phyloP scores from a whole-genome alignment of 2,888 invertebrate species.

The Limnephilus lunatus region DNA sequence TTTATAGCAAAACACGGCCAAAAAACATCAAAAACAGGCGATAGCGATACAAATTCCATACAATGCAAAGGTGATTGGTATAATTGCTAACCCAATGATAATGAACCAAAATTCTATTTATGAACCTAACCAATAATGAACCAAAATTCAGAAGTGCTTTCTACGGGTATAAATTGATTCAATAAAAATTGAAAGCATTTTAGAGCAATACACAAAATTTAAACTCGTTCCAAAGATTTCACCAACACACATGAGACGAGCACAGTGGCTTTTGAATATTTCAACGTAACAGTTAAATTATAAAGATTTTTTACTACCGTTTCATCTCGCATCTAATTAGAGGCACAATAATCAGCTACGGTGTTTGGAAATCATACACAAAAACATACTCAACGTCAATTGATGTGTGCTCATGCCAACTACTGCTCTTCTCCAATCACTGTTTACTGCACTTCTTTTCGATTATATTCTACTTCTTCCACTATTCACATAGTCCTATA shows the following conservation, averaged over 20 bases:
- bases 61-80: not conserved
- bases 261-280: not conserved
- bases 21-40: not conserved
- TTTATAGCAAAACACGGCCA: not conserved
- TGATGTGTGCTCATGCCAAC: constrained; percentile 38
- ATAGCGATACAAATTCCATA: not conserved
- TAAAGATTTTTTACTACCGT: constrained; percentile 24
- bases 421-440: constrained; percentile 28
- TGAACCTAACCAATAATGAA: not conserved
- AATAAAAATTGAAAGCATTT: not conserved
- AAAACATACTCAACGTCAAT: constrained; percentile 42
- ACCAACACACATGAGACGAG: not conserved
- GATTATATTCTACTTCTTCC: not conserved
- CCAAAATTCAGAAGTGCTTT: not conserved
- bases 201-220: not conserved
- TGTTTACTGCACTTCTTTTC: constrained; percentile 10
- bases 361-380: constrained; percentile 41
- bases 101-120: not conserved
- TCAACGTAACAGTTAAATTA: not conserved
- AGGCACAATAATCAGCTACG: constrained; percentile 27
- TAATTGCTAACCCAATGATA: not conserved
- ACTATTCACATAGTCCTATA: not conserved
- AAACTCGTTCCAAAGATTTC: not conserved
- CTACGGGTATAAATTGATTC: not conserved
- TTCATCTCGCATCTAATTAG: constrained; percentile 39